These are phyloP conservation scores for Odontophorus gujanensis DNA, from an alignment of 2,113 vertebrate genomes.

Conservation along the genomic window DNA sequence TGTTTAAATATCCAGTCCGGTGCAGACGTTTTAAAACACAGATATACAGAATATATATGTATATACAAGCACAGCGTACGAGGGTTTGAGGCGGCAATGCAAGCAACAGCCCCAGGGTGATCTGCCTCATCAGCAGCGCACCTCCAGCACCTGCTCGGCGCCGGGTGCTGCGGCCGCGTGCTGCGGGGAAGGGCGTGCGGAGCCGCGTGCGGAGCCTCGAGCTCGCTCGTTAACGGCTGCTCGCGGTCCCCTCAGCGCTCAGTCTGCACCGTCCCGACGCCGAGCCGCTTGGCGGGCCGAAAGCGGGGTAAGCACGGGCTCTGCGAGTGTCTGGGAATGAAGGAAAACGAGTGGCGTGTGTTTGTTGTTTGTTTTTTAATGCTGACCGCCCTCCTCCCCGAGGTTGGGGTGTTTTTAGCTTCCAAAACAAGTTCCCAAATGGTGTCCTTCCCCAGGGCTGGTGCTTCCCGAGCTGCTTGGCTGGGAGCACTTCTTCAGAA, in stretches of 20 bases:
- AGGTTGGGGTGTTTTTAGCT: too few species aligned
- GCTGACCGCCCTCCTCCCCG: rapidly evolving
- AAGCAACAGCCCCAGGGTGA: rapidly evolving
- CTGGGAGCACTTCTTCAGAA: background rate
- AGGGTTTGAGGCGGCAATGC: background rate
- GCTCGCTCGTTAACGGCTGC: too few species aligned
- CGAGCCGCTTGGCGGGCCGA: rapidly evolving
- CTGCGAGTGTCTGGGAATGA: background rate
- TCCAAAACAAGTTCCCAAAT: too few species aligned
- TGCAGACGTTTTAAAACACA: rapidly evolving
- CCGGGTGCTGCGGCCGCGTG: too few species aligned
- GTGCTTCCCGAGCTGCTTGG: background rate
- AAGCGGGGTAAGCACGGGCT: background rate
- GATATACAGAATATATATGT: too few species aligned
- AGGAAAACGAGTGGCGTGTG: background rate
- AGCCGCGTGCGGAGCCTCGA: too few species aligned
- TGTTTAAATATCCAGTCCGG: background rate
- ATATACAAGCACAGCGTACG: background rate
- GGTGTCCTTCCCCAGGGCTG: too few species aligned
- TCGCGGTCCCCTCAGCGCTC: rapidly evolving
- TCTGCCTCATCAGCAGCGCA: too few species aligned
- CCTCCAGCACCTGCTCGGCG: too few species aligned
- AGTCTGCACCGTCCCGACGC: rapidly evolving
- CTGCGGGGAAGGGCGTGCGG: too few species aligned
- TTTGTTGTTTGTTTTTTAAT: background rate